These are phyloP conservation scores for Phalanger gymnotis DNA, from an alignment of 2,797 vertebrate species.

Conservation along the genomic window DNA sequence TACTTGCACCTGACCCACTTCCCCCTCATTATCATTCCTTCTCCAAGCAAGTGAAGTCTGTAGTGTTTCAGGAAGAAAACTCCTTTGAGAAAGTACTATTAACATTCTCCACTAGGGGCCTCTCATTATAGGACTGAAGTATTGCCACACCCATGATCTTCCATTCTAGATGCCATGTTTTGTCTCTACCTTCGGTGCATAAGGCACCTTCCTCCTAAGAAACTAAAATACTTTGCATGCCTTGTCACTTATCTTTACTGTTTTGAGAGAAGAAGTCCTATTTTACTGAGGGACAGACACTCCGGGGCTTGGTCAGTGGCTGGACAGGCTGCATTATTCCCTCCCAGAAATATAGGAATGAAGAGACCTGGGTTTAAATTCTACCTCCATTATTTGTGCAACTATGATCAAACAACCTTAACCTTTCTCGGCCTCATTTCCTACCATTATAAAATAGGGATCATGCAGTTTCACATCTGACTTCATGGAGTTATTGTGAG, in stretches of 20 bases:
- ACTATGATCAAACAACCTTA: background rate
- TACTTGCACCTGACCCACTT: background rate
- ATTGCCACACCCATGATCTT: background rate
- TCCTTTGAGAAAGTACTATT: background rate
- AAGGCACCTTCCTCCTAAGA: background rate
- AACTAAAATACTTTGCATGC: background rate
- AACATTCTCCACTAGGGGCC: background rate
- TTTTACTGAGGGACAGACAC: background rate
- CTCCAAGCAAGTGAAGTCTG: background rate
- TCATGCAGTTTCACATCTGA: background rate
- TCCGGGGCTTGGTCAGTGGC: background rate
- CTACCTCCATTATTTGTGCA: background rate
- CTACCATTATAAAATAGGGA: background rate
- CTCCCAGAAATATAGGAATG: background rate
- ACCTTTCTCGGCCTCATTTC: background rate
- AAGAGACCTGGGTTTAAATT: background rate
- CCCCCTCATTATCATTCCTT: background rate
- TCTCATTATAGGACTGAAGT: background rate
- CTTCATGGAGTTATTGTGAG: background rate
- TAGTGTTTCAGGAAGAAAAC: background rate
- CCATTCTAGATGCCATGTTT: background rate
- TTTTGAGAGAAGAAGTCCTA: background rate
- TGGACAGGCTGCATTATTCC: background rate
- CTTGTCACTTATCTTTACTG: background rate
- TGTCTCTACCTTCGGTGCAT: background rate